Evolutionary conservation across 2,888 invertebrate genomes (phyloP).

Genomic region (Plusia festucae): DNA sequence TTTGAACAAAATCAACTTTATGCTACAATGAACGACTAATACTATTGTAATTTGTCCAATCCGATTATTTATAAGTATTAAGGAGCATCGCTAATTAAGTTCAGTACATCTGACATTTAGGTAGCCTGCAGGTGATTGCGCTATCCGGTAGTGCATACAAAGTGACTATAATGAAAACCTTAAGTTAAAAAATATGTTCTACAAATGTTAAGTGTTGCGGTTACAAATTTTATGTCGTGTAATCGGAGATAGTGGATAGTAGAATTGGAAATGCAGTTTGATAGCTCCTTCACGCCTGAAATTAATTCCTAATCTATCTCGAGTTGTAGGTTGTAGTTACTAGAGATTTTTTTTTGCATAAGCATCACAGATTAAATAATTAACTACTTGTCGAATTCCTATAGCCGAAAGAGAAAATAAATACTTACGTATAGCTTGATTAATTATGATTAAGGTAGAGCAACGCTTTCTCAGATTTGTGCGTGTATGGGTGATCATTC

Average conservation of each 20-base stretch:
- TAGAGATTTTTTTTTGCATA: too few relatives aligned
- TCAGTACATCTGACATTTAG: conserved; percentile 34
- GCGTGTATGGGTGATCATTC: too few relatives aligned
- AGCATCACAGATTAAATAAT: too few relatives aligned
- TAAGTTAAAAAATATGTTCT: neutral
- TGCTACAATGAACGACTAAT: neutral
- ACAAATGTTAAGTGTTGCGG: neutral
- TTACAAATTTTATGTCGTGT: neutral
- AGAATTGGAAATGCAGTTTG: neutral
- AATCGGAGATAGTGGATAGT: neutral
- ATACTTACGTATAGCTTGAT: too few relatives aligned
- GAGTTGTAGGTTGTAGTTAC: too few relatives aligned
- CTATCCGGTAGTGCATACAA: neutral
- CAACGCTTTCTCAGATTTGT: too few relatives aligned
- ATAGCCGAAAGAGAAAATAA: too few relatives aligned
- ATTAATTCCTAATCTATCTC: too few relatives aligned
- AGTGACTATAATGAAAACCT: neutral
- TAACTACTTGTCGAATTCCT: too few relatives aligned
- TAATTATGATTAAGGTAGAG: too few relatives aligned
- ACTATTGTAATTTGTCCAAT: conserved; percentile 24
- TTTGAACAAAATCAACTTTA: neutral
- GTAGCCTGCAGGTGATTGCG: conserved; percentile 27
- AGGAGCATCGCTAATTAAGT: conserved; percentile 17
- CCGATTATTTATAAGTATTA: neutral
- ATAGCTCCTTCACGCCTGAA: too few relatives aligned